phyloP scores from a whole-genome alignment of 2,797 vertebrate species.

The Myiothlypis coronata region DNA sequence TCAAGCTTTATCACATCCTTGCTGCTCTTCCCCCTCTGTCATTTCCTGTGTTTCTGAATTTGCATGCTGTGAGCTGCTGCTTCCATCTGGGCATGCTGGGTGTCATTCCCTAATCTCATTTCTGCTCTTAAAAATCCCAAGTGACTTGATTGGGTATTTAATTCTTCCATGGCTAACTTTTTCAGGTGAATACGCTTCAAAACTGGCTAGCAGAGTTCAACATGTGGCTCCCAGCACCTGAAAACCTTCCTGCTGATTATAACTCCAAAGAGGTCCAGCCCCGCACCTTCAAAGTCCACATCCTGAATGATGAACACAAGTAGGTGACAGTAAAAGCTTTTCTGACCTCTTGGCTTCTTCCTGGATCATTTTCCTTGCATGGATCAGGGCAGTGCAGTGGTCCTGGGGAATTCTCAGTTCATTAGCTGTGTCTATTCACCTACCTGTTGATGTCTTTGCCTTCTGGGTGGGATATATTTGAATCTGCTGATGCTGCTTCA shows the following conservation, averaged over 20 bases:
- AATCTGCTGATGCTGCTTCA: neutral
- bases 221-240: conserved; percentile 92
- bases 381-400: neutral
- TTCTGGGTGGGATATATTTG: neutral
- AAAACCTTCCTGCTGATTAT: conserved; percentile 84
- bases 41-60: neutral
- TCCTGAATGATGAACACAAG: conserved; percentile 98
- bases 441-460: neutral
- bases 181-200: conserved; percentile 96
- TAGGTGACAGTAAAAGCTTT: conserved; percentile 71
- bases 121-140: neutral
- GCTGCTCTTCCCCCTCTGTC: neutral
- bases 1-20: neutral
- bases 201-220: conserved; percentile 99
- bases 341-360: neutral
- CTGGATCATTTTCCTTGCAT: neutral
- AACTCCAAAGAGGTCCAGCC: conserved; percentile 81
- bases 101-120: neutral
- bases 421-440: neutral
- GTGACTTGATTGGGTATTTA: neutral
- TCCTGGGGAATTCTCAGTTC: neutral
- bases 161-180: neutral
- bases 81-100: neutral
- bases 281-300: conserved; percentile 92
- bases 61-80: neutral